A percentile compares a stretch with the other conserved stretches of the same genome.
Conservation (phyloP, 1,140 invertebrate species). For the Pygmarrhopalites habei region DNA sequence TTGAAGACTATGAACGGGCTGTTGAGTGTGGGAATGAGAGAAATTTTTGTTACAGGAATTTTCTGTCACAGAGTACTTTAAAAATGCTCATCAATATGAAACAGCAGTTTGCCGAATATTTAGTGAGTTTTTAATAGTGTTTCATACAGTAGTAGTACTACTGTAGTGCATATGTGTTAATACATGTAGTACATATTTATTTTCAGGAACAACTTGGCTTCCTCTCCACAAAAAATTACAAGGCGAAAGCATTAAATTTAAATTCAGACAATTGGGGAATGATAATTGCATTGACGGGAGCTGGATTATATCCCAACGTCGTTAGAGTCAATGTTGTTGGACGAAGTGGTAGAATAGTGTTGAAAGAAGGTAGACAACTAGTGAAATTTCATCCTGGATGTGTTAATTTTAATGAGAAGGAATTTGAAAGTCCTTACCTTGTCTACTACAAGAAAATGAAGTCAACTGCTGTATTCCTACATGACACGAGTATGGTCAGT, state of each 20-base stretch:
- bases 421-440: conserved; percentile 56
- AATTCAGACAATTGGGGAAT: conserved; percentile 69
- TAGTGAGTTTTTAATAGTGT: too few species aligned
- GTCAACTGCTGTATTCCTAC: conserved; percentile 54
- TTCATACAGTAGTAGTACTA: too few species aligned
- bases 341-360: too few species aligned
- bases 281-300: conserved; percentile 74
- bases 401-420: too few species aligned
- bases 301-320: conserved; percentile 87
- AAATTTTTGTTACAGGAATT: conserved; percentile 66
- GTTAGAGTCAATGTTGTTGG: conserved; percentile 51
- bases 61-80: conserved; percentile 61
- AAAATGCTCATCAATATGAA: conserved; percentile 61
- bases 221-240: conserved; percentile 51
- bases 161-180: too few species aligned
- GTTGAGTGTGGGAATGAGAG: conserved; percentile 43
- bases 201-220: conserved; percentile 78
- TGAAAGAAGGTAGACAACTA: too few species aligned
- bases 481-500: conserved; percentile 63
- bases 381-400: too few species aligned
- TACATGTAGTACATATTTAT: too few species aligned
- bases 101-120: conserved; percentile 64
- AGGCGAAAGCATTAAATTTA: conserved; percentile 54
- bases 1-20: conserved; percentile 57
- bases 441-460: conserved; percentile 63